phyloP scores from a whole-genome alignment of 2,797 vertebrate species.

The Periparus ater region DNA sequence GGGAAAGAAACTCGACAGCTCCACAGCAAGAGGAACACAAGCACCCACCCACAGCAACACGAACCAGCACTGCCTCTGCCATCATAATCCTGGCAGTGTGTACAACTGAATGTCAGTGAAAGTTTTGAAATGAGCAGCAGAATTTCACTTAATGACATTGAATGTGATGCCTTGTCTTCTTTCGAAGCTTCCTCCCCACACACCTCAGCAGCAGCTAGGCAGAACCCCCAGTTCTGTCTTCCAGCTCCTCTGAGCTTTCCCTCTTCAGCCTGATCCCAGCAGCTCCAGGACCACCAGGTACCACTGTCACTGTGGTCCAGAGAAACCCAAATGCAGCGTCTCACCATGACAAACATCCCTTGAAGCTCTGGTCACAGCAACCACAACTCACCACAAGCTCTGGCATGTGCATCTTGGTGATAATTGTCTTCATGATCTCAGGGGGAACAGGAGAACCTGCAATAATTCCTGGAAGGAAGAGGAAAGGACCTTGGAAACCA shows the following conservation, averaged over 20 bases:
- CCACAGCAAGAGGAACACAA: background rate
- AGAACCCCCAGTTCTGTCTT: background rate
- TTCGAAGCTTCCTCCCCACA: background rate
- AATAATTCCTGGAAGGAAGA: constrained; percentile 77
- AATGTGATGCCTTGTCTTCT: background rate
- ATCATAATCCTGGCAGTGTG: background rate
- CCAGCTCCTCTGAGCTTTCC: background rate
- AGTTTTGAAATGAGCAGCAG: background rate
- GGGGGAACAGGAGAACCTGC: constrained; percentile 86
- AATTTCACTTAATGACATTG: background rate
- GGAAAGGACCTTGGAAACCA: background rate
- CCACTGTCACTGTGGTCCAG: background rate
- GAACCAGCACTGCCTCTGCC: background rate
- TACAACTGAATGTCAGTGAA: background rate
- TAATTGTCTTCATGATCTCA: constrained; percentile 79
- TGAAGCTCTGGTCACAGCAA: background rate
- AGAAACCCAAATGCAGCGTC: background rate
- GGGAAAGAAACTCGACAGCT: background rate
- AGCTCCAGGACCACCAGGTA: background rate
- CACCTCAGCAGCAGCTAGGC: background rate
- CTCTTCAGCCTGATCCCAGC: background rate
- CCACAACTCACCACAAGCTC: constrained; percentile 81
- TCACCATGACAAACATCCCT: background rate
- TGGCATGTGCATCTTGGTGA: constrained; percentile 75
- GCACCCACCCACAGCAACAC: background rate